Evolutionary conservation across 2,888 invertebrate genomes (phyloP), one percentile per base, ranked within the genome.

Genomic region (Stomorhina lunata): DNA sequence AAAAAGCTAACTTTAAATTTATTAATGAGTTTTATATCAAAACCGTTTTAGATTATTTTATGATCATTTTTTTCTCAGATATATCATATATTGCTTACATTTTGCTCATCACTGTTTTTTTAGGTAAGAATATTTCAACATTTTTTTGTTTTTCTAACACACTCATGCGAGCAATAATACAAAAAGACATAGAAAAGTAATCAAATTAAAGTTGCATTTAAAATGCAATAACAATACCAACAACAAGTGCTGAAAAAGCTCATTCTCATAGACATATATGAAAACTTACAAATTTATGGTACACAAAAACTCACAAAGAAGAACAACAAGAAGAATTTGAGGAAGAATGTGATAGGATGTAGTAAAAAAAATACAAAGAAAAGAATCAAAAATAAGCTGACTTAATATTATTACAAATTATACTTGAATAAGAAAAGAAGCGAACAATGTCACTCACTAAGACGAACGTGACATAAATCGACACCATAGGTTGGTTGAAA

Each of bases 161-260:
- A 9, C 48, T 25, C 34, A 34, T 48, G 9, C 29, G n/a, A 12
- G 34, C 7, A 48, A 22, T 22, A 50, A 34, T 29, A 34, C 34
- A 15, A 29, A 66, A 57, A 76, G 48, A 66, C 66, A 68, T 68
- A 76, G 66, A 59, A 48, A 76, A 68, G 76, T 76, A 68, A 76
- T 68, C 66, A 76, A 68, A 76, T 76, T 76, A 76, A 76, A 68
- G 57, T 50, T n/a, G 66, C 29, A 68, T 48, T 76, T 76, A 57
- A 68, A 76, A 59, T 76, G 59, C 76, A 76, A 45, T 50, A 63
- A 66, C 15, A 66, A 32, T 15, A 32, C 27, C 25, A 34, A 61
- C 25, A 40, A n/a, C 27, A 37, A 59, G 2, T 37, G n/a, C n/a
- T n/a, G 1, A 22, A 59, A 59, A n/a, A 10, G 9, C 9, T 20